Base-by-base conservation (phyloP, 2,113 vertebrate genomes). In the Percopsis transmontana region DNA sequence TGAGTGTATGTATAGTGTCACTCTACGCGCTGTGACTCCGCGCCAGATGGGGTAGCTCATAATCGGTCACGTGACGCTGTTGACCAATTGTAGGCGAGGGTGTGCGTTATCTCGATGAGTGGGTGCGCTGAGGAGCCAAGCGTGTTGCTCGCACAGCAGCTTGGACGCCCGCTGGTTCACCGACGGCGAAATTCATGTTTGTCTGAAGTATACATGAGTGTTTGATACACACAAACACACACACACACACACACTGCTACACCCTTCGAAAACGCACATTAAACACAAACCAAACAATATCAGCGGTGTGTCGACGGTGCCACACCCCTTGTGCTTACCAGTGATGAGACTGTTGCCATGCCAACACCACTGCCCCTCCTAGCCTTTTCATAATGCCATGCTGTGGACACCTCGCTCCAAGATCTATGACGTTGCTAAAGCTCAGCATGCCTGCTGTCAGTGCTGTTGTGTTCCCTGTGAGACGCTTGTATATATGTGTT, bases 311-410 rank as follows among this genome's bases (percentile, higher is more conserved):
- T 27, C 15, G 12, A 21, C 41, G 16, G n/a, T 12, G 16, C 16
- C 14, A 13, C 19, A 19, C 19, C 11, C 10, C 40, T 5, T 15
- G 13, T 19, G 15, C 44, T 11, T 18, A 47, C 68, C 70, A 58
- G 18, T n/a, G n/a, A 44, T 59, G 39, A 18, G 42, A 47, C 48
- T 23, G 33, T 63, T 53, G 61, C 61, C 61, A 63, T 63, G 24
- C 18, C 61, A 41, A 63, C 50, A 53, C 66, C 19, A 53, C 3
- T 23, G 18, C 0, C 58, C 38, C 50, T 24, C 0, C 21, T 41
- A 52, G 50, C 8, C 18, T 57, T 73, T 66, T 79, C 71, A 81
- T 55, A 72, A 70, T 80, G 79, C 71, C 71, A 80, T 81, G 76
- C 64, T 81, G 63, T 77, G 62, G 19, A 64, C 58, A 68, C 50